These are phyloP conservation scores for Eucera pruinosa DNA, from an alignment of 2,888 invertebrate species.

Conservation along the genomic window DNA sequence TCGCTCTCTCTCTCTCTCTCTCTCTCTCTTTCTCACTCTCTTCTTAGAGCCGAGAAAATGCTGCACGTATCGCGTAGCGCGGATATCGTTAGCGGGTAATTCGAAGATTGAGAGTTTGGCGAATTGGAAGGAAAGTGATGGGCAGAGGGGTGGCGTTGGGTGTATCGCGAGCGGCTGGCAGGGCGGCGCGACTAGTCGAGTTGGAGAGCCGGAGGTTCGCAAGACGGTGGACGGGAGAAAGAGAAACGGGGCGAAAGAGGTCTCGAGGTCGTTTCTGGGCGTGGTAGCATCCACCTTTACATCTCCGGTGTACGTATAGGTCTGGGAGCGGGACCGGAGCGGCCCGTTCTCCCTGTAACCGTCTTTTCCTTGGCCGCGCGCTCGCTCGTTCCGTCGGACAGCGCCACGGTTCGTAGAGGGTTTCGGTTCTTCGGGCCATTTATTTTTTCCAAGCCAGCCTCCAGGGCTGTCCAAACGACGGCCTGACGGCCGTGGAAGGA, in stretches of 20 bases:
- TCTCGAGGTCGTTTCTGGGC: slow-evolving; percentile 81
- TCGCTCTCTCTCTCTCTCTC: too few relatives aligned
- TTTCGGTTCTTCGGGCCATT: slow-evolving; percentile 77
- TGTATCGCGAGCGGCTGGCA: too few relatives aligned
- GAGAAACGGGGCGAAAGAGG: slow-evolving; percentile 64
- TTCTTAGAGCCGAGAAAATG: background rate
- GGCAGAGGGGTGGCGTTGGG: too few relatives aligned
- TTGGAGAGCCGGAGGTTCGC: slow-evolving; percentile 52
- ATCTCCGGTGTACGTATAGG: slow-evolving; percentile 62
- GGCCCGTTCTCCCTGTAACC: slow-evolving; percentile 53
- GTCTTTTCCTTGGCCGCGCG: slow-evolving; percentile 63
- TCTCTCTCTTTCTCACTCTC: too few relatives aligned
- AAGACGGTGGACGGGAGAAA: slow-evolving; percentile 67
- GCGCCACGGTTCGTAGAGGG: slow-evolving; percentile 60
- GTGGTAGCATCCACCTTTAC: slow-evolving; percentile 80
- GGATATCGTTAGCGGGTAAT: too few relatives aligned
- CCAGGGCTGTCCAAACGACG: slow-evolving; percentile 78
- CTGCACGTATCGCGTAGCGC: slow-evolving; percentile 3
- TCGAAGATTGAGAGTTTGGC: too few relatives aligned
- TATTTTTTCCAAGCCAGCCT: slow-evolving; percentile 76
- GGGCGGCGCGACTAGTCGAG: too few relatives aligned
- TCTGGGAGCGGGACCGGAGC: slow-evolving; percentile 5
- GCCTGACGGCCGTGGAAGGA: slow-evolving; percentile 68
- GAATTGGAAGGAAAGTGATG: too few relatives aligned
- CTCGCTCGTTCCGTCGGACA: slow-evolving; percentile 52